Base-by-base conservation (phyloP, 2,797 vertebrate genomes). In the Ctenopoma kingsleyae region DNA sequence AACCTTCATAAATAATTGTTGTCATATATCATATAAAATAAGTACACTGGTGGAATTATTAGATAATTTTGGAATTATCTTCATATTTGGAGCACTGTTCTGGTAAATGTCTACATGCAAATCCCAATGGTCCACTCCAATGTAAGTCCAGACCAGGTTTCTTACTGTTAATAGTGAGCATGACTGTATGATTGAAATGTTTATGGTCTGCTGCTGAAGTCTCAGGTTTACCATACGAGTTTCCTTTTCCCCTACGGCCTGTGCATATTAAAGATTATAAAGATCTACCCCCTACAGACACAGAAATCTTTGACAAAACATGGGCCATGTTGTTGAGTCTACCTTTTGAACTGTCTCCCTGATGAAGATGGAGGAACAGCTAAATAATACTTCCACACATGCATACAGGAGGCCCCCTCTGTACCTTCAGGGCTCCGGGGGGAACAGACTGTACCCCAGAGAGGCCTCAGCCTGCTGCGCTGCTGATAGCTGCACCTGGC, bases 401-500 rank as follows among this genome's bases (percentile, higher is more conserved):
- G 58, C 61, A 65, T 49, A 71, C 47, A 75, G 60, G 73, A 78
- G 80, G 40, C 62, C 79, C 74, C 66, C 44, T 44, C 47, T 69
- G n/a, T 84, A 78, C 82, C 87, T 90, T 75, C 73, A 84, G 90
- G 89, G 88, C 81, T 86, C 75, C 52, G 60, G 64, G 38, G 81
- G 80, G 84, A 82, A 76, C 74, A 75, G 58, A 67, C 83, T 84
- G 78, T 73, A 78, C 89, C 78, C 85, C 67, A 82, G 55, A 85
- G 86, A 82, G 87, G 81, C 85, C 74, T 79, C 78, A 32, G 67
- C 63, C 81, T 68, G 67, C 81, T 82, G 86, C 77, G 81, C 69
- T 77, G 59, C 66, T 77, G 76, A 82, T 60, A 67, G 76, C 71
- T 72, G 78, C 91, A 91, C 88, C 88, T 92, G 88, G 86, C 79